These are phyloP conservation scores for Synanthedon tipuliformis DNA, from an alignment of 2,888 invertebrate species.

Conservation along the genomic window DNA sequence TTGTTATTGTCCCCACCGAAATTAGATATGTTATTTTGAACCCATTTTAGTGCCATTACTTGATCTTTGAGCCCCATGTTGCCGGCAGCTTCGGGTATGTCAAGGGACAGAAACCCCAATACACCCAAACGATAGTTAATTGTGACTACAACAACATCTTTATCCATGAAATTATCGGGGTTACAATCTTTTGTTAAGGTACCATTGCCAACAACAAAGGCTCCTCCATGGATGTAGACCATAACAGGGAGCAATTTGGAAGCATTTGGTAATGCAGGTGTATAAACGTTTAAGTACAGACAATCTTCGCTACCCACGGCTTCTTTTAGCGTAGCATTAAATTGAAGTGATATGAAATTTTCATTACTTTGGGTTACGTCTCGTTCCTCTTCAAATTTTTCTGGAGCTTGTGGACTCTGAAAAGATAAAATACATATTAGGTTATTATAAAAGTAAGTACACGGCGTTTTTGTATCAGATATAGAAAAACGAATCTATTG, in stretches of 20 bases:
- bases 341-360: neutral
- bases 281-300: constrained; percentile 41
- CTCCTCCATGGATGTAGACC: constrained; percentile 49
- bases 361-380: neutral
- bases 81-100: constrained; percentile 34
- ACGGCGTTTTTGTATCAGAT: too few relatives aligned
- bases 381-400: neutral
- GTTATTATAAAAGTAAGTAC: too few relatives aligned
- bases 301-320: constrained; percentile 40
- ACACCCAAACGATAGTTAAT: constrained; percentile 49
- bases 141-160: constrained; percentile 39
- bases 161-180: constrained; percentile 40
- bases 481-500: too few relatives aligned
- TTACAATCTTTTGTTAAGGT: constrained; percentile 26
- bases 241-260: constrained; percentile 28
- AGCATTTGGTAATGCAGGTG: constrained; percentile 24
- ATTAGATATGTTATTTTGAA: constrained; percentile 30
- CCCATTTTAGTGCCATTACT: constrained; percentile 38
- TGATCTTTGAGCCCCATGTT: constrained; percentile 52
- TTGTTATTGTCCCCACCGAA: constrained; percentile 39
- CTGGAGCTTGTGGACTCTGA: neutral
- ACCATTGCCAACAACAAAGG: constrained; percentile 36
- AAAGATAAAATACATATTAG: neutral
- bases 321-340: neutral
- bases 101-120: constrained; percentile 43